These are phyloP conservation scores for Aleiodes testaceus DNA, from an alignment of 2,888 invertebrate species.

Conservation along the genomic window DNA sequence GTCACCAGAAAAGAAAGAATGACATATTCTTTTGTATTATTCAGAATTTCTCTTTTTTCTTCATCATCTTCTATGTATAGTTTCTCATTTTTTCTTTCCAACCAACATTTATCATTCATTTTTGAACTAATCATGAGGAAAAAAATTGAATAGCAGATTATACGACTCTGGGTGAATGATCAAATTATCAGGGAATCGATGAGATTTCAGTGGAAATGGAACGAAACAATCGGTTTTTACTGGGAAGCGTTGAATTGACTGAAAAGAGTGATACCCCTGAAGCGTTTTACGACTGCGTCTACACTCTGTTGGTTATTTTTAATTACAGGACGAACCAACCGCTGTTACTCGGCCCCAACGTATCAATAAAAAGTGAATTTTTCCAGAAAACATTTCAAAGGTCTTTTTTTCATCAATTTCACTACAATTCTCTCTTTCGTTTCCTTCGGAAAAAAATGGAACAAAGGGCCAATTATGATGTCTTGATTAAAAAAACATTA, in stretches of 20 bases:
- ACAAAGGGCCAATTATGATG: neutral
- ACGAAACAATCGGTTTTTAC: constrained; percentile 4
- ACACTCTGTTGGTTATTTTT: constrained; percentile 29
- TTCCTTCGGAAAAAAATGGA: neutral
- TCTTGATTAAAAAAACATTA: neutral
- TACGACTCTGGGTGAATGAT: neutral
- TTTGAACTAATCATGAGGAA: no score
- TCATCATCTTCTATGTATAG: neutral
- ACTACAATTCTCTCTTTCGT: neutral
- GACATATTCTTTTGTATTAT: neutral
- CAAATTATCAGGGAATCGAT: neutral
- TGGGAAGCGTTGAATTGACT: constrained; percentile 31
- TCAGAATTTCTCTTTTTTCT: neutral
- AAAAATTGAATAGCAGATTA: neutral
- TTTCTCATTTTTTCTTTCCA: neutral
- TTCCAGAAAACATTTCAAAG: neutral
- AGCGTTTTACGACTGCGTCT: constrained; percentile 8
- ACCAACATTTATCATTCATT: neutral
- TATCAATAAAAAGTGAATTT: no score
- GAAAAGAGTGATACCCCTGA: constrained; percentile 15
- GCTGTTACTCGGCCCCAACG: neutral
- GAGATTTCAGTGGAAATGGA: neutral
- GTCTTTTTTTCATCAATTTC: neutral
- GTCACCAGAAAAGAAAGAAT: constrained; percentile 17
- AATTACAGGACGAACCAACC: constrained; percentile 13